Base-by-base conservation (phyloP, 2,113 vertebrate species). In the Rhabdomys dilectus region DNA sequence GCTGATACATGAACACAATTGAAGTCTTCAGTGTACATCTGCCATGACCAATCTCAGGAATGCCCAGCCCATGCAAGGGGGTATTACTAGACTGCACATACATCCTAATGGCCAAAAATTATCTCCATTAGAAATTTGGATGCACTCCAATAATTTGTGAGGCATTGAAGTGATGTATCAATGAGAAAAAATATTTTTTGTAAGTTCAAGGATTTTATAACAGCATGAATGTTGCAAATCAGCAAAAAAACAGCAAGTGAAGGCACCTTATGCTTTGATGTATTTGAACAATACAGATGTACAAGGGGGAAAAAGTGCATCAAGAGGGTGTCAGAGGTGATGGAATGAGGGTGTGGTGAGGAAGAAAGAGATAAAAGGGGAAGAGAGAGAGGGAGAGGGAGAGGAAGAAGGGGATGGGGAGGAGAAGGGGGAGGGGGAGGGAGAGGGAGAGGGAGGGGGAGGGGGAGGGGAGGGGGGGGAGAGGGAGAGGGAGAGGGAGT, bases 321-420 rank as follows among this genome's bases (percentile, higher is more conserved):
- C 80, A 53, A 16, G 15, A 76, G 26, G 60, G 21, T 75, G 22
- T 85, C 26, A 88, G 75, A 26, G 1, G 22, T 12, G 34, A 68
- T 2, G 5, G 4, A 7, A 0, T 39, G 17, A 22, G 0, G 39
- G 8, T 17, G 85, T 15, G 3, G 34, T 22, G 36, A 62, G 1
- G 15, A n/a, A 39, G 21, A 24, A 34, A 4, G 73, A 48, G 0
- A 34, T 4, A 36, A 7, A 2, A 51, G 24, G 51, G 31, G 78
- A 26, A 82, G 29, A 87, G 76, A 24, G 5, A 19, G 29, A 19
- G 26, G 31, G 3, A 10, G 7, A 15, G 0, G n/a, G 17, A 31
- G 0, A 45, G 24, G 48, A 29, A 34, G 1, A 34, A n/a, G n/a
- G n/a, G n/a, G n/a, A n/a, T n/a, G n/a, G n/a, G n/a, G n/a, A n/a